phyloP scores from a whole-genome alignment of 2,113 vertebrate genomes.

The Corythaeola cristata region DNA sequence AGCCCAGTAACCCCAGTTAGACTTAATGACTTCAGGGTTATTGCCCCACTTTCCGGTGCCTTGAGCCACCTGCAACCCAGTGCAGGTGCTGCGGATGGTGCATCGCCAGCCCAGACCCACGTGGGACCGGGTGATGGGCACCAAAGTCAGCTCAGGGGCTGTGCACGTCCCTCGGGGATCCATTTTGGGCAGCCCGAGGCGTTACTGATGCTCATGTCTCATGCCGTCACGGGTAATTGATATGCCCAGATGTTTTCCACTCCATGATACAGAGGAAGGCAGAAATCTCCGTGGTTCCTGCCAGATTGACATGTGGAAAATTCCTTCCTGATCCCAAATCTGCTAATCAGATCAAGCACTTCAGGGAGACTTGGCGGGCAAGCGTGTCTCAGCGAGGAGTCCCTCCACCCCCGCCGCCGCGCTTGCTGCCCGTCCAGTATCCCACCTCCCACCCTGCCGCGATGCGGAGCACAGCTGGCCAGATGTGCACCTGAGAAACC shows the following conservation, averaged over 20 bases:
- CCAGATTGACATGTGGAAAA: constrained; percentile 14
- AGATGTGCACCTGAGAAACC: neutral
- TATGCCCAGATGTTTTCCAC: constrained; percentile 35
- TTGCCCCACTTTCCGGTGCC: neutral
- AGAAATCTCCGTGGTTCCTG: neutral
- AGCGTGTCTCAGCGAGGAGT: rapidly evolving
- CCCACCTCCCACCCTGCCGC: rapidly evolving
- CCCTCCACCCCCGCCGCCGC: rapidly evolving
- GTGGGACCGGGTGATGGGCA: rapidly evolving
- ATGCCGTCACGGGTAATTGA: neutral
- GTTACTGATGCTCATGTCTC: neutral
- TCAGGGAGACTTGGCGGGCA: neutral
- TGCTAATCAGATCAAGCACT: neutral
- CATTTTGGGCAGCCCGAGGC: neutral
- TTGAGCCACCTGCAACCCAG: neutral
- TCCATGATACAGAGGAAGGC: neutral
- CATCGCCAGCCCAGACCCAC: rapidly evolving
- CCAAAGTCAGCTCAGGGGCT: neutral
- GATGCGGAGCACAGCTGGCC: neutral
- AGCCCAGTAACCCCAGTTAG: neutral
- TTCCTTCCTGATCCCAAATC: neutral
- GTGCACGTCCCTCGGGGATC: neutral
- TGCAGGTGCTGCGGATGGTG: neutral
- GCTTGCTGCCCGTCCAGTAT: neutral
- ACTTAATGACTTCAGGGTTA: neutral